These are phyloP conservation scores for Apaloderma vittatum DNA, from an alignment of 2,113 vertebrate genomes.

Conservation along the genomic window DNA sequence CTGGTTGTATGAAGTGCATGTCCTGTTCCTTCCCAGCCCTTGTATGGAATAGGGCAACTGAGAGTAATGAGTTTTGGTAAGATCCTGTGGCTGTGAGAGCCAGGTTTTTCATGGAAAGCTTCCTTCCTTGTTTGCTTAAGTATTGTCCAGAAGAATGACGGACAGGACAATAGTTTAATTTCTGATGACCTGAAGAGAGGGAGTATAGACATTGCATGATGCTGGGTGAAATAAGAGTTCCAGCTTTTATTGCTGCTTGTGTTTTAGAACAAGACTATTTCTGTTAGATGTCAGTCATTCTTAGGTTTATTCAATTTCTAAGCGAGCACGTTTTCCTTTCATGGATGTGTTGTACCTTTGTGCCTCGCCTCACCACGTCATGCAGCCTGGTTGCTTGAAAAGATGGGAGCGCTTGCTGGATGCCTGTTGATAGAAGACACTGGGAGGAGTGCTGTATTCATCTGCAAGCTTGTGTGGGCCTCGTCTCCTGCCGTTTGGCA, in stretches of 20 bases:
- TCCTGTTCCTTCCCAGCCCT: not conserved
- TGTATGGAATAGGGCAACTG: not conserved
- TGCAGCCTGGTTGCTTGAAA: not conserved
- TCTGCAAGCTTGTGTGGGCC: not conserved
- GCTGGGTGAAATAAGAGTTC: not conserved
- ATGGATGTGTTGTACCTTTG: not conserved
- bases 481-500: not conserved
- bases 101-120: not conserved
- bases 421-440: not conserved
- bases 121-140: not conserved
- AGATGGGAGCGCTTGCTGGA: not conserved
- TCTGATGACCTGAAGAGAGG: not conserved
- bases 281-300: not conserved
- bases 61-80: not conserved
- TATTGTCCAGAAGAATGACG: not conserved
- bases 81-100: not conserved
- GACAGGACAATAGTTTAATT: not conserved
- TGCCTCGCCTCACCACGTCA: fast-evolving
- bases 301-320: not conserved
- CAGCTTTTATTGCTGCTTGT: not conserved
- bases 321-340: not conserved
- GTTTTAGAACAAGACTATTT: not conserved
- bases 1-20: not conserved
- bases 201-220: fast-evolving
- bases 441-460: not conserved